Conservation (phyloP, 2,113 vertebrate genomes). For the Sylvilagus bachmani region DNA sequence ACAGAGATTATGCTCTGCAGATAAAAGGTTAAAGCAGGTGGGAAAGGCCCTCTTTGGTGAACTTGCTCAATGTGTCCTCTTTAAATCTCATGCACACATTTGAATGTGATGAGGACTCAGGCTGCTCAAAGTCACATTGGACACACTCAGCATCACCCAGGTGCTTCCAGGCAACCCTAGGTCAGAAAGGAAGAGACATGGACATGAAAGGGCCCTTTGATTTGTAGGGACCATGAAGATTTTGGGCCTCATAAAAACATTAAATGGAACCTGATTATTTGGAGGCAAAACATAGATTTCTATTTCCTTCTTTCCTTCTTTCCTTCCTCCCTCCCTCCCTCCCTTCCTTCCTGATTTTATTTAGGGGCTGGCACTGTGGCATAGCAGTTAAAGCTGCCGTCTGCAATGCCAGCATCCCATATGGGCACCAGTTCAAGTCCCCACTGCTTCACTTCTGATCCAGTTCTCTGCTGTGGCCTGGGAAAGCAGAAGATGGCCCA, state of each 20-base stretch:
- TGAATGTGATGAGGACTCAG: not conserved
- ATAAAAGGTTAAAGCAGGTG: constrained; percentile 10
- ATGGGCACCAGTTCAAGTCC: no score
- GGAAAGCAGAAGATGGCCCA: no score
- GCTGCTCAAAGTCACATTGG: not conserved
- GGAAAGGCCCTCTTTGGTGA: not conserved
- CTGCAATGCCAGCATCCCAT: no score
- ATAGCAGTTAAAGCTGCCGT: no score
- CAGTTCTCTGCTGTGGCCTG: no score
- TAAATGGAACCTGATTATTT: not conserved
- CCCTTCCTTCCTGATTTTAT: no score
- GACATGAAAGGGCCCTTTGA: not conserved
- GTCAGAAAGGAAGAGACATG: not conserved
- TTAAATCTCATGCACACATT: not conserved
- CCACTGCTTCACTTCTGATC: no score
- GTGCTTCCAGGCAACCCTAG: not conserved
- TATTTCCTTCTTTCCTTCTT: not conserved
- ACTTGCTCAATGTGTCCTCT: not conserved
- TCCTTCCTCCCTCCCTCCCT: no score
- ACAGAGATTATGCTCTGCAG: not conserved
- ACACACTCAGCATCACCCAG: not conserved
- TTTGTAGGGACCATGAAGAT: not conserved
- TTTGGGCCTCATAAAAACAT: not conserved
- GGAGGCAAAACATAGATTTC: not conserved
- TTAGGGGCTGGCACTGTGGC: no score